These are phyloP conservation scores for Phengaris arion DNA, from an alignment of 2,888 invertebrate species.

Conservation along the genomic window DNA sequence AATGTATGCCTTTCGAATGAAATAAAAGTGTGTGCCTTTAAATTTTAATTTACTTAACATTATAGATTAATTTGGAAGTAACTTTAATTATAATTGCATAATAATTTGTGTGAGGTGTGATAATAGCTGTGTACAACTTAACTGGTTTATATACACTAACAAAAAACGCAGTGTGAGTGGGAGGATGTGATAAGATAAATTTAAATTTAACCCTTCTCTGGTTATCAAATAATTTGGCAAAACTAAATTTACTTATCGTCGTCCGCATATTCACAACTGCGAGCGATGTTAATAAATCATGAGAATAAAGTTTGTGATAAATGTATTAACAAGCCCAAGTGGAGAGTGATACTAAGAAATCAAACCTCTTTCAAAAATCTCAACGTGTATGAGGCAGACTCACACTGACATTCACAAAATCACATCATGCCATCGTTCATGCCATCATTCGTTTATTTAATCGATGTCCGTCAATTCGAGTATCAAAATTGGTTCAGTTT, in stretches of 20 bases:
- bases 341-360: constrained; percentile 9
- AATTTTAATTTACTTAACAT: not conserved
- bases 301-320: not conserved
- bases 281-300: not conserved
- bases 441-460: constrained; percentile 32
- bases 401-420: constrained; percentile 32
- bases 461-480: constrained; percentile 6
- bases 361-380: constrained; percentile 8
- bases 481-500: constrained; percentile 25
- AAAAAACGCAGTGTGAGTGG: not conserved
- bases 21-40: not conserved
- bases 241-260: not conserved
- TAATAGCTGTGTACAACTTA: constrained; percentile 20
- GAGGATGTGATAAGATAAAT: constrained; percentile 14
- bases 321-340: constrained; percentile 19
- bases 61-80: not conserved
- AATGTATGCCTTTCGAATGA: not conserved
- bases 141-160: constrained; percentile 14
- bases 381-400: constrained; percentile 9
- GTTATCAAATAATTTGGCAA: not conserved
- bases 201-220: not conserved
- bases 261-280: constrained; percentile 1
- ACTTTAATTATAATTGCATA: constrained; percentile 17
- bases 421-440: constrained; percentile 40
- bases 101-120: constrained; percentile 16